These are phyloP conservation scores for Rhagonycha fulva DNA, from an alignment of 2,888 invertebrate genomes.

Conservation along the genomic window DNA sequence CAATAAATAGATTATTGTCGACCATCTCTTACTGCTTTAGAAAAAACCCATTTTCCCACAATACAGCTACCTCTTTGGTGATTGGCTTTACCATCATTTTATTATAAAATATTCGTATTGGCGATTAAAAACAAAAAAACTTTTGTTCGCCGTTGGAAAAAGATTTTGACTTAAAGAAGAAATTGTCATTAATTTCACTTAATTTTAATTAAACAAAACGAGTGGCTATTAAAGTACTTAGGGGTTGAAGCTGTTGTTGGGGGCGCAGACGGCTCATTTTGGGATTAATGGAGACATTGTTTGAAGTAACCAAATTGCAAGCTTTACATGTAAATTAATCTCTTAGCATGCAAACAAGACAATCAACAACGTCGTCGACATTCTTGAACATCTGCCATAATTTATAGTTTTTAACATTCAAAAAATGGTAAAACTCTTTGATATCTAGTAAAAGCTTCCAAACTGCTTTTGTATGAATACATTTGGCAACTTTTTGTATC, in stretches of 20 bases:
- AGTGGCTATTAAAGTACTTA: slow-evolving; percentile 28
- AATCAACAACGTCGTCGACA: slow-evolving; percentile 50
- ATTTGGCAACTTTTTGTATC: neutral
- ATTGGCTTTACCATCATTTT: neutral
- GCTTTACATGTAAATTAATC: slow-evolving; percentile 55
- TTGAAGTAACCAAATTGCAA: slow-evolving; percentile 49
- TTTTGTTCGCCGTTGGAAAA: neutral
- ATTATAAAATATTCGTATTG: neutral
- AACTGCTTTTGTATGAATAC: neutral
- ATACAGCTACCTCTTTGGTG: neutral
- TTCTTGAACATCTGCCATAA: slow-evolving; percentile 28
- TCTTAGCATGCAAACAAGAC: slow-evolving; percentile 55
- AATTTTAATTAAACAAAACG: slow-evolving; percentile 44
- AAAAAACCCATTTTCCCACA: slow-evolving; percentile 34
- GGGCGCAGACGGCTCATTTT: slow-evolving; percentile 47
- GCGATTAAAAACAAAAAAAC: neutral
- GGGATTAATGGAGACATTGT: slow-evolving; percentile 56
- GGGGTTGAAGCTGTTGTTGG: slow-evolving; percentile 18
- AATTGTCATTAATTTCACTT: slow-evolving; percentile 44
- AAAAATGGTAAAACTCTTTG: neutral
- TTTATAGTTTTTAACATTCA: neutral
- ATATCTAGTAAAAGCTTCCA: neutral
- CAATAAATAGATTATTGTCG: slow-evolving; percentile 46
- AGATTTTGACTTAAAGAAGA: neutral
- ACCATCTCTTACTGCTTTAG: slow-evolving; percentile 43